These are phyloP conservation scores for Cheiracanthium punctorium DNA, from an alignment of 2,888 invertebrate genomes.

Conservation along the genomic window DNA sequence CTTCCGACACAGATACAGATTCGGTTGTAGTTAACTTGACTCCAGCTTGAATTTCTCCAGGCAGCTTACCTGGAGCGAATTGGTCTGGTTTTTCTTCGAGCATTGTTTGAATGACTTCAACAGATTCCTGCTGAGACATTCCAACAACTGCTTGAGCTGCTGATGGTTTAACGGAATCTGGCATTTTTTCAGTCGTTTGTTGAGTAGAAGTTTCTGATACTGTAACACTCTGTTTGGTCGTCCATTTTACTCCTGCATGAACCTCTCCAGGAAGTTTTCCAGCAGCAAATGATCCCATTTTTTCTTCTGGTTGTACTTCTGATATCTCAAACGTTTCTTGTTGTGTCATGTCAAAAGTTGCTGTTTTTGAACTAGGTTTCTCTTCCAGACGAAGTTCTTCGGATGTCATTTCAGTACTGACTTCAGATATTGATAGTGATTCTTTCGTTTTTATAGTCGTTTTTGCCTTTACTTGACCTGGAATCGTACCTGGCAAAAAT, in stretches of 20 bases:
- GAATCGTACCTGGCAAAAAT: slow-evolving; percentile 50
- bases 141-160: slow-evolving; percentile 42
- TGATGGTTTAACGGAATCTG: slow-evolving; percentile 24
- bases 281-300: slow-evolving; percentile 56
- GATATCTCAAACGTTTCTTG: slow-evolving; percentile 62
- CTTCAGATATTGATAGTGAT: slow-evolving; percentile 71
- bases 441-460: slow-evolving; percentile 66
- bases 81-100: slow-evolving; percentile 62
- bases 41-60: slow-evolving; percentile 68
- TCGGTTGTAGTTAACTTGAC: slow-evolving; percentile 54
- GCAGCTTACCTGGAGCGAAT: slow-evolving; percentile 61
- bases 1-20: slow-evolving; percentile 61
- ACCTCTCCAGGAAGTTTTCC: slow-evolving; percentile 68
- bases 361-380: slow-evolving; percentile 47
- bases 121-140: slow-evolving; percentile 47
- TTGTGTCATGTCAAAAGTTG: slow-evolving; percentile 57
- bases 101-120: slow-evolving; percentile 58
- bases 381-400: slow-evolving; percentile 51
- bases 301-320: slow-evolving; percentile 66
- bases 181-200: slow-evolving; percentile 35
- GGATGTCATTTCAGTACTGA: slow-evolving; percentile 56
- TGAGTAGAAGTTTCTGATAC: slow-evolving; percentile 63
- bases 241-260: slow-evolving; percentile 57
- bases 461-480: slow-evolving; percentile 59
- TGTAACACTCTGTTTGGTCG: slow-evolving; percentile 57